Percentiles rank a stretch among this genome's conserved stretches.
These are phyloP conservation scores for Lampropteryx suffumata DNA, from an alignment of 2,888 invertebrate species.

Conservation along the genomic window DNA sequence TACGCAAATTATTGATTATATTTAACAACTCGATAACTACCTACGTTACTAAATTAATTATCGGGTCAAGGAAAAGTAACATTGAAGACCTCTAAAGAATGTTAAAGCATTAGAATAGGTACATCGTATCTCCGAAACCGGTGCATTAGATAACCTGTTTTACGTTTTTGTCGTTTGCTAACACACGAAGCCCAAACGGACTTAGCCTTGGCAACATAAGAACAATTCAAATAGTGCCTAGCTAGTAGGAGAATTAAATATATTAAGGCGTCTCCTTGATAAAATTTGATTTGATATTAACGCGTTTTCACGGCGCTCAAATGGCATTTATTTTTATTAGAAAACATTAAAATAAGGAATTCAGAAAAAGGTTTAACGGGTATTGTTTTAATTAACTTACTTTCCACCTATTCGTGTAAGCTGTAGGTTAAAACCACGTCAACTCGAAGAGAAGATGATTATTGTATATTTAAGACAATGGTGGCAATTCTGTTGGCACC, in stretches of 20 bases:
- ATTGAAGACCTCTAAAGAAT: slow-evolving; percentile 22
- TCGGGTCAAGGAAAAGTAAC: slow-evolving; percentile 14
- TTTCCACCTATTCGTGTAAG: no score
- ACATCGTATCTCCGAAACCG: slow-evolving; percentile 34
- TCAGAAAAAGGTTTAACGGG: no score
- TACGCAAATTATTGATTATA: slow-evolving; percentile 5
- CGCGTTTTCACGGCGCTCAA: no score
- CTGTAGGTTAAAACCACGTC: no score
- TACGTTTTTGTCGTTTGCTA: slow-evolving; percentile 41
- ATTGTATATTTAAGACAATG: no score
- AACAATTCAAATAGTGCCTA: neutral
- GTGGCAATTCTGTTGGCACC: no score
- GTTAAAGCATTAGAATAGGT: slow-evolving; percentile 31
- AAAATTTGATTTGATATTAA: no score
- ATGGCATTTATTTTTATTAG: no score
- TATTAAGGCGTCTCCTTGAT: no score
- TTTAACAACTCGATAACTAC: neutral
- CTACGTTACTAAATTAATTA: slow-evolving; percentile 1
- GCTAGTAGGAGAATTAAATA: neutral
- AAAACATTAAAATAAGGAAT: no score
- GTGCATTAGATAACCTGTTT: slow-evolving; percentile 52
- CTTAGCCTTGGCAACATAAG: slow-evolving; percentile 38
- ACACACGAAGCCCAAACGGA: slow-evolving; percentile 33
- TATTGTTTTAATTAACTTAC: no score
- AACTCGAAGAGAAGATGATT: no score